Evolutionary conservation across 2,113 vertebrate species (phyloP).

Genomic region (Urocynchramus pylzowi): DNA sequence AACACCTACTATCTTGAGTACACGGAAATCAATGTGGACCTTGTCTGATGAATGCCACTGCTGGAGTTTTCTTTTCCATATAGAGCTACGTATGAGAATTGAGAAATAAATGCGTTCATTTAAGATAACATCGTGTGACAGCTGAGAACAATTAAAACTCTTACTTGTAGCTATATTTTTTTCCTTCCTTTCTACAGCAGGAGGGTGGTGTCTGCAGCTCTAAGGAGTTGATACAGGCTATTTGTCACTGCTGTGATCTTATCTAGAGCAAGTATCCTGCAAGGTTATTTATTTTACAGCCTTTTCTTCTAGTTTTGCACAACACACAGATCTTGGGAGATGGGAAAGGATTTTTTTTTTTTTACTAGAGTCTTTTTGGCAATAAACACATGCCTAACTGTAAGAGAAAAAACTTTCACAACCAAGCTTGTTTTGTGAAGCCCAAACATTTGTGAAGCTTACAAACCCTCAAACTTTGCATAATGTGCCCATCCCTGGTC

Average conservation of each 20-base stretch:
- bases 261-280: background rate
- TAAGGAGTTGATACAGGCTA: background rate
- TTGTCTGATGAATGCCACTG: background rate
- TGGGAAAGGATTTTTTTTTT: background rate
- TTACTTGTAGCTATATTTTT: background rate
- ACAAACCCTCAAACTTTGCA: constrained; percentile 62
- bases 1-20: background rate
- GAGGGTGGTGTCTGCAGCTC: constrained; percentile 5
- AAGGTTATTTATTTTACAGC: constrained; percentile 44
- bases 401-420: constrained; percentile 54
- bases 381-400: constrained; percentile 47
- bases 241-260: constrained; percentile 33
- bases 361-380: constrained; percentile 32
- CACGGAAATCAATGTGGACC: background rate
- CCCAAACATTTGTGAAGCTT: constrained; percentile 64
- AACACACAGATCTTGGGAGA: background rate
- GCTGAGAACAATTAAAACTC: constrained; percentile 48
- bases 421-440: constrained; percentile 58
- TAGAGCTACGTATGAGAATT: background rate
- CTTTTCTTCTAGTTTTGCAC: constrained; percentile 19
- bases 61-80: background rate
- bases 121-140: constrained; percentile 42
- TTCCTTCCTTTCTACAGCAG: background rate
- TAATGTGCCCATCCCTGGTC: constrained; percentile 58
- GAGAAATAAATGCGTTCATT: background rate